Evolutionary conservation across 2,113 vertebrate species (phyloP).

Genomic region (Myotis davidii): DNA sequence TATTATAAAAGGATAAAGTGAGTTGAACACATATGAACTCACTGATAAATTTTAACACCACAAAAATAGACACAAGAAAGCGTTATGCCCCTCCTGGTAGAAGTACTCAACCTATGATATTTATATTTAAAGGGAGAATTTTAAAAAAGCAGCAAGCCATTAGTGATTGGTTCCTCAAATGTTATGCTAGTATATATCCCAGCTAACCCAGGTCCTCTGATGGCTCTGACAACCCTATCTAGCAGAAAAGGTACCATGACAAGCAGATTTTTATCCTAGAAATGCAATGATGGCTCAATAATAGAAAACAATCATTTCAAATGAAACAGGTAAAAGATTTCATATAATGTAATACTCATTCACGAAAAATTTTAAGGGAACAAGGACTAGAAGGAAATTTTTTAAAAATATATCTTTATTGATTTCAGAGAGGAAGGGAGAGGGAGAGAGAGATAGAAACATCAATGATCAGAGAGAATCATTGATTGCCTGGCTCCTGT

Average conservation of each 20-base stretch:
- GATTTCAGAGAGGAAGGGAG: too few relatives aligned
- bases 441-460: too few relatives aligned
- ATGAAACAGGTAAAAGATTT: background rate
- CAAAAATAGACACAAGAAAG: background rate
- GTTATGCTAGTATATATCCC: background rate
- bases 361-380: background rate
- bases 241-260: background rate
- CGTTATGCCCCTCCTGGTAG: background rate
- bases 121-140: background rate
- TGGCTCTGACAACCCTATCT: background rate
- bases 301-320: background rate
- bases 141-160: background rate
- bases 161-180: background rate
- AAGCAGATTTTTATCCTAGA: background rate
- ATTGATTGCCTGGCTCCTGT: too few relatives aligned
- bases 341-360: background rate
- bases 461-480: too few relatives aligned
- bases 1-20: background rate
- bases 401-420: too few relatives aligned
- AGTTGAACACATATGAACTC: background rate
- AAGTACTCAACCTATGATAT: background rate
- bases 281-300: slow-evolving; percentile 24
- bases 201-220: background rate
- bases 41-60: background rate
- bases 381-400: background rate